Conservation (phyloP, 2,888 invertebrate species). For the Encarsia formosa region DNA sequence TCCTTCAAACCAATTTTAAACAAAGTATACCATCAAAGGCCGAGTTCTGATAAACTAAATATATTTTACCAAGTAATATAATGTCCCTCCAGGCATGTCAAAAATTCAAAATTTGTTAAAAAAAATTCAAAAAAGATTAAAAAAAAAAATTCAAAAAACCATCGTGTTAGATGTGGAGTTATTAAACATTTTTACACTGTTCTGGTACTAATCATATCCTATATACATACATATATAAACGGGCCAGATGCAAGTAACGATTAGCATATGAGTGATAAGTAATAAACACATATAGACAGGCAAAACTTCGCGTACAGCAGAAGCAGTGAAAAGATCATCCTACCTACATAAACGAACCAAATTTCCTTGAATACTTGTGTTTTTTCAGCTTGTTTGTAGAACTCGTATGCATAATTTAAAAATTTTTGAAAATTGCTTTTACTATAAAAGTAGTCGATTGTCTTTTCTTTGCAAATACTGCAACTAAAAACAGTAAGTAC, state of each 20-base stretch:
- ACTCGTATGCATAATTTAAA: background rate
- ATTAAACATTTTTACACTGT: constrained; percentile 14
- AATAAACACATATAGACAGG: constrained; percentile 13
- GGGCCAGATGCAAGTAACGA: constrained; percentile 23
- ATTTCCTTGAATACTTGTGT: too few relatives aligned
- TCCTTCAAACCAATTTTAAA: too few relatives aligned
- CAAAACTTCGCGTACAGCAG: constrained; percentile 6
- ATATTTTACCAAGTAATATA: constrained; percentile 17
- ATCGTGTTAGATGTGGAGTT: constrained; percentile 5
- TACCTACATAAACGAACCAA: background rate
- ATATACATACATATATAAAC: constrained; percentile 13
- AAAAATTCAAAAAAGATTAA: background rate
- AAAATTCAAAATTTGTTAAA: background rate
- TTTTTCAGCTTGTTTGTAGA: too few relatives aligned
- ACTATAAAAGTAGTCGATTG: background rate
- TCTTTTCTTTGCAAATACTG: background rate
- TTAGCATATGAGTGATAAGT: constrained; percentile 25
- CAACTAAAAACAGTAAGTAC: constrained; percentile 14
- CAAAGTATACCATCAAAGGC: too few relatives aligned
- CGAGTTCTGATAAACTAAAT: too few relatives aligned
- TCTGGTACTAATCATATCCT: constrained; percentile 21
- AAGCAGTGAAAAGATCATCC: constrained; percentile 11
- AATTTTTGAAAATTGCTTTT: background rate
- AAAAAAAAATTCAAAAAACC: background rate
- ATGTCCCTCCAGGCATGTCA: constrained; percentile 21